Conservation (phyloP, 2,888 invertebrate genomes). For the Pterostichus madidus region DNA sequence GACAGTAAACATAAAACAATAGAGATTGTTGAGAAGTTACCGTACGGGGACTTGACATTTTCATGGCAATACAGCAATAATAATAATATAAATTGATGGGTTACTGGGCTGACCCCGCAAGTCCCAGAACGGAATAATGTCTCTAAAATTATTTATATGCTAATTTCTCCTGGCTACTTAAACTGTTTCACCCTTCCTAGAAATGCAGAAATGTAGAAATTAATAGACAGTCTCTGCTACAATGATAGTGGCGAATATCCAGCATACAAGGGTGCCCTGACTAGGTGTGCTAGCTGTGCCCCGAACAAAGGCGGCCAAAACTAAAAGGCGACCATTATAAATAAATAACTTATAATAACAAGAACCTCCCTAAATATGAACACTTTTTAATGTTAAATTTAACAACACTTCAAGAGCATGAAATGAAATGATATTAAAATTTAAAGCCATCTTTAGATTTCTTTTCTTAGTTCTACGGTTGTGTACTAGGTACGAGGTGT, state of each 20-base stretch:
- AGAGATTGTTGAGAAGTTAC: constrained; percentile 21
- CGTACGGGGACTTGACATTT: constrained; percentile 23
- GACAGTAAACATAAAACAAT: constrained; percentile 38
- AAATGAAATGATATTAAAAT: too few relatives aligned
- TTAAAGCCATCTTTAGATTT: too few relatives aligned
- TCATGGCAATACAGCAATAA: constrained; percentile 39
- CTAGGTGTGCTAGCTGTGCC: too few relatives aligned
- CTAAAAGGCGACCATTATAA: too few relatives aligned
- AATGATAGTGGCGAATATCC: constrained; percentile 2
- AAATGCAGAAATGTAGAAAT: constrained; percentile 20
- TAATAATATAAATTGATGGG: constrained; percentile 44
- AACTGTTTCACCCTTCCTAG: constrained; percentile 10
- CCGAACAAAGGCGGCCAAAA: too few relatives aligned
- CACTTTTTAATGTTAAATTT: too few relatives aligned
- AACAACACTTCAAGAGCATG: too few relatives aligned
- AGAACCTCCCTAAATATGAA: too few relatives aligned
- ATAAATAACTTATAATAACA: too few relatives aligned
- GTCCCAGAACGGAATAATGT: constrained; percentile 45
- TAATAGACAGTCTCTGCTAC: neutral
- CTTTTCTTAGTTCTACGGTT: too few relatives aligned
- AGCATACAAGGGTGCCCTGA: too few relatives aligned
- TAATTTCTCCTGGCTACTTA: constrained; percentile 26
- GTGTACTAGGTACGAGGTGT: too few relatives aligned
- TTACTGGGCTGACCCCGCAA: constrained; percentile 1
- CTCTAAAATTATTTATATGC: constrained; percentile 44